Percentiles rank a stretch among this genome's conserved stretches.
Evolutionary conservation across 64 coral and sea anemone species (phyloP).

Genomic region (Pocillopora damicornis): DNA sequence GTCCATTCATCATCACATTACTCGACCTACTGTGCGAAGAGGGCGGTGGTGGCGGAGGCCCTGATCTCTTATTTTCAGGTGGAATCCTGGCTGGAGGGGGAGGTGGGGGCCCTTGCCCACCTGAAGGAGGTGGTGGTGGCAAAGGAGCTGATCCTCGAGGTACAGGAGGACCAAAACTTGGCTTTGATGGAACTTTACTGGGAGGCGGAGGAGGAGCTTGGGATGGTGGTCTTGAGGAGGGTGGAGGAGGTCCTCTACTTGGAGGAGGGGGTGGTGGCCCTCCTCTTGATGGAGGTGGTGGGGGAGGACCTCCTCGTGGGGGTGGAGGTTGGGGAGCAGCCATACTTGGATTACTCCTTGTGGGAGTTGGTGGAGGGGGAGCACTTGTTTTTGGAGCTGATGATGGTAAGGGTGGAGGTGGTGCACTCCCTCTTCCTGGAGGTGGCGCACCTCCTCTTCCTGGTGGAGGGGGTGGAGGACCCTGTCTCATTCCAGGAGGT

Average conservation of each 20-base stretch:
- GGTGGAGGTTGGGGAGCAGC: conserved; percentile 37
- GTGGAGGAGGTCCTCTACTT: conserved; percentile 39
- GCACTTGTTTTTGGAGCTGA: conserved; percentile 29
- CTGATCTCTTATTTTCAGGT: conserved; percentile 10
- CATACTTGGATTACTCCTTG: conserved; percentile 31
- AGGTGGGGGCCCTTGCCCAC: conserved; percentile 20
- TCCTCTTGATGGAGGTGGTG: conserved; percentile 66
- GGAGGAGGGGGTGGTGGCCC: conserved; percentile 62
- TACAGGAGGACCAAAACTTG: conserved; percentile 26
- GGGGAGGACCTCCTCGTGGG: conserved; percentile 40
- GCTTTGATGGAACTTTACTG: background rate
- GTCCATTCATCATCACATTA: conserved; percentile 26
- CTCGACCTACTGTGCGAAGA: background rate
- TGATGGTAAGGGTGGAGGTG: conserved; percentile 12
- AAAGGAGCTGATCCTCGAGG: conserved; percentile 19
- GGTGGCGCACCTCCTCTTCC: conserved; percentile 13
- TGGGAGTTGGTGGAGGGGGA: conserved; percentile 64
- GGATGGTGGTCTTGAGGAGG: conserved; percentile 13
- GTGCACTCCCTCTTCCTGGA: background rate
- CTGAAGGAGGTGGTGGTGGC: conserved; percentile 28
- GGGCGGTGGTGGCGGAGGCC: conserved; percentile 24
- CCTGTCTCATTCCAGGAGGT: conserved; percentile 22
- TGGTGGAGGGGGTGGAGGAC: conserved; percentile 28
- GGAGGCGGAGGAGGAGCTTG: conserved; percentile 46
- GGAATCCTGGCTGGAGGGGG: conserved; percentile 32